Conservation (phyloP, 2,113 vertebrate species). For the Arenaria interpres region DNA sequence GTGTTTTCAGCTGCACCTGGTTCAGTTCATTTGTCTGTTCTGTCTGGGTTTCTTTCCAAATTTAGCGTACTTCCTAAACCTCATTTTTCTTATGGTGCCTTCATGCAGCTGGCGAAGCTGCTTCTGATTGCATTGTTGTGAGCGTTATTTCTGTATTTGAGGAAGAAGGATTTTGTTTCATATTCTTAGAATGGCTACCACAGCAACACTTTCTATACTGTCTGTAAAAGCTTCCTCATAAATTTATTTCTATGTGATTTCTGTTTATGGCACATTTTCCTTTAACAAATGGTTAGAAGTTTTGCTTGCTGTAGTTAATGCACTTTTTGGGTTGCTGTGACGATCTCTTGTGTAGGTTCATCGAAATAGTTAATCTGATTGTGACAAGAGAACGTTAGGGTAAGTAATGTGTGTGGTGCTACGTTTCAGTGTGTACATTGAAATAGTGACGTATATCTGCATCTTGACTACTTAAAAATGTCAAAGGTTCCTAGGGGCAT, state of each 20-base stretch:
- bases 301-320: not conserved
- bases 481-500: not conserved
- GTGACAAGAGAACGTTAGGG: not conserved
- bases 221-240: not conserved
- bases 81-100: not conserved
- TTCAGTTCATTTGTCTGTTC: not conserved
- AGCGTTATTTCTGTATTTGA: not conserved
- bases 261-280: not conserved
- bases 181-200: not conserved
- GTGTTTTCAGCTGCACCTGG: not conserved
- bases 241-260: not conserved
- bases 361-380: not conserved
- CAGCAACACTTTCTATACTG: not conserved
- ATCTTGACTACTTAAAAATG: not conserved
- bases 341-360: not conserved
- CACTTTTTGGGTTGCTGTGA: not conserved
- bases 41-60: not conserved
- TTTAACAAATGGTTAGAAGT: not conserved
- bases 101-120: not conserved
- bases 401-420: not conserved
- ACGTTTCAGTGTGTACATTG: accelerated
- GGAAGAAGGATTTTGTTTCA: not conserved
- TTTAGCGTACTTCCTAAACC: not conserved
- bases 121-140: not conserved
- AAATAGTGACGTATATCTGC: not conserved